phyloP scores from a whole-genome alignment of 2,113 vertebrate species.

The Cinclus cinclus region DNA sequence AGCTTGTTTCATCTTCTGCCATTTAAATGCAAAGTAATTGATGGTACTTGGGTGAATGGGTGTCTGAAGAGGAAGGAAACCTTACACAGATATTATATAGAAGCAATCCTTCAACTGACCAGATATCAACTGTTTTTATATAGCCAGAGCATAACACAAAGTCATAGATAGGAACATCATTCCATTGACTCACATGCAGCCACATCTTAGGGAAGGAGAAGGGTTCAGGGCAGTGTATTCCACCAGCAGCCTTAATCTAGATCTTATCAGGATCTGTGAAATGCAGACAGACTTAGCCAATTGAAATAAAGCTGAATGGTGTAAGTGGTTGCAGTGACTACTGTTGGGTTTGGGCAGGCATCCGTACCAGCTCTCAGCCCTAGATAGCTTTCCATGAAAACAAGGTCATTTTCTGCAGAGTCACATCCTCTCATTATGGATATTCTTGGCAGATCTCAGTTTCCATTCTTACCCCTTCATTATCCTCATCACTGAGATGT shows the following conservation, averaged over 20 bases:
- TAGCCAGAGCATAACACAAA: not conserved
- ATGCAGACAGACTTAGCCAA: not conserved
- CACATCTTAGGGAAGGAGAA: not conserved
- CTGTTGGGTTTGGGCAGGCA: not conserved
- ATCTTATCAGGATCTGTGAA: not conserved
- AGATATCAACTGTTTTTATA: not conserved
- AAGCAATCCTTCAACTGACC: constrained; percentile 3
- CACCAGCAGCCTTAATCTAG: too few species aligned
- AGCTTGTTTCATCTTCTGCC: not conserved
- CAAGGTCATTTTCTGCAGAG: not conserved
- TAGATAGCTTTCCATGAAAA: not conserved
- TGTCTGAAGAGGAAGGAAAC: constrained; percentile 21
- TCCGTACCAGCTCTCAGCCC: not conserved
- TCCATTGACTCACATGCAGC: not conserved
- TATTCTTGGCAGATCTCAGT: not conserved
- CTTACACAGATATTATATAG: not conserved
- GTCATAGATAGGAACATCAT: accelerated
- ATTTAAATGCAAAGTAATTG: not conserved
- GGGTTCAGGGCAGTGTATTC: not conserved
- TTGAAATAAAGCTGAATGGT: not conserved
- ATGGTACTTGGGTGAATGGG: not conserved
- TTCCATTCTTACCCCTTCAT: not conserved
- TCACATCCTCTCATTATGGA: not conserved
- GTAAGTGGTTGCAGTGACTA: not conserved
- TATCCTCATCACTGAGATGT: not conserved